Conservation (phyloP, 2,888 invertebrate species). For the Hypselothyrea guttata region DNA sequence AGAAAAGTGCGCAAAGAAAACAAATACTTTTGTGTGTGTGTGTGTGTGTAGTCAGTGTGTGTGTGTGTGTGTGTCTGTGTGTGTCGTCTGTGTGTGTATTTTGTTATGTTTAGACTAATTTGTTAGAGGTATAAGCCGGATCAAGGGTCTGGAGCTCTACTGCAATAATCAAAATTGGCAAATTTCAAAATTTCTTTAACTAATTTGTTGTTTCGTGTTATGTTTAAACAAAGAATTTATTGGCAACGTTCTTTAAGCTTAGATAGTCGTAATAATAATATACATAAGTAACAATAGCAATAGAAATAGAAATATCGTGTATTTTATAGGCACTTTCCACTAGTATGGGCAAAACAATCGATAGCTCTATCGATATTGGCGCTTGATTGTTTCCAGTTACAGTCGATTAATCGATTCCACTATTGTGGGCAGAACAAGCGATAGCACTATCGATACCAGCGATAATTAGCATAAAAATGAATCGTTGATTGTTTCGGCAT, state of each 20-base stretch:
- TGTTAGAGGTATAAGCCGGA: slow-evolving; percentile 3
- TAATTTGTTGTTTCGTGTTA: slow-evolving; percentile 24
- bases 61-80: slow-evolving; percentile 9
- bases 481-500: too few species aligned
- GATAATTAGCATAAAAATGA: too few species aligned
- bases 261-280: slow-evolving; percentile 72
- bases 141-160: slow-evolving; percentile 8
- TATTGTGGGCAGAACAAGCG: too few species aligned
- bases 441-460: too few species aligned
- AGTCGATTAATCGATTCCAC: too few species aligned
- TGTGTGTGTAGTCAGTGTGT: slow-evolving; percentile 8
- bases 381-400: too few species aligned
- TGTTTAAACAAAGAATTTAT: slow-evolving; percentile 56
- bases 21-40: slow-evolving; percentile 47
- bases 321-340: too few species aligned
- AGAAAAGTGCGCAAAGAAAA: slow-evolving; percentile 54
- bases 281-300: slow-evolving; percentile 73
- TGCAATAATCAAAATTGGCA: slow-evolving; percentile 4
- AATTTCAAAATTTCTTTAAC: slow-evolving; percentile 15
- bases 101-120: slow-evolving; percentile 31
- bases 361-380: too few species aligned
- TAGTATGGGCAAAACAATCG: too few species aligned
- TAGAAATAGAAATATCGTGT: too few species aligned
- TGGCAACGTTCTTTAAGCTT: slow-evolving; percentile 70
- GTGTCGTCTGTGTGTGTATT: slow-evolving; percentile 14